Base-by-base conservation (phyloP, 2,888 invertebrate species). In the Rhamphomyia laevipes region DNA sequence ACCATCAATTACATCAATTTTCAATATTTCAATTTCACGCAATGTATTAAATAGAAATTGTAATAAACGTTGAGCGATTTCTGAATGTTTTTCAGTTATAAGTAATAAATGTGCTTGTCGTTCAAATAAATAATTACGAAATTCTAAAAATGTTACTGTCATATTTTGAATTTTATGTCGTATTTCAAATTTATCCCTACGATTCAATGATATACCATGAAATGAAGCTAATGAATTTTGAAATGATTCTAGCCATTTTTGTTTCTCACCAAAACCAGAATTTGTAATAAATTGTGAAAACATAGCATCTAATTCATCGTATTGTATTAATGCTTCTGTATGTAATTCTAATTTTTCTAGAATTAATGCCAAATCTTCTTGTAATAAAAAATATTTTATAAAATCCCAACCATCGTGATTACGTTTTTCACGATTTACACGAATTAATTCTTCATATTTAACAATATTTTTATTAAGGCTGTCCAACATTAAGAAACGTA, bases 241-340 rank as follows among this genome's bases (percentile, higher is more conserved):
- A 65, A 94, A 92, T 35, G 81, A 80, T 51, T 77, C 77, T 56
- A 95, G 73, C 94, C 94, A 95, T 51, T 79, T 78, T 49, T 90
- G 87, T 62, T 84, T 82, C 61, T 89, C 91, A 53, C 89, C 86
- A 55, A 87, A 80, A 62, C 87, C 86, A n/a, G 91, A 88, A 73
- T 94, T 94, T 57, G 92, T 82, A 48, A 96, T 85, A 73, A 94
- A 95, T 73, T 96, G 95, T 2, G 94, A 92, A 69, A 96, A 94
- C 58, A 96, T 77, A 45, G 94, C 95, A 73, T 96, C 95, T 62
- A 97, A 74, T 72, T 96, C 96, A 67, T 96, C 96, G 67, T 95
- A 97, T 64, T 96, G 96, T 48, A 96, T 88, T 57, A 96, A 73
- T 13, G 95, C 91, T 73, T 96, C 95, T 57, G 94, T 92, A 63